These are phyloP conservation scores for Dichetophora obliterata DNA, from an alignment of 2,888 invertebrate genomes.

Conservation along the genomic window DNA sequence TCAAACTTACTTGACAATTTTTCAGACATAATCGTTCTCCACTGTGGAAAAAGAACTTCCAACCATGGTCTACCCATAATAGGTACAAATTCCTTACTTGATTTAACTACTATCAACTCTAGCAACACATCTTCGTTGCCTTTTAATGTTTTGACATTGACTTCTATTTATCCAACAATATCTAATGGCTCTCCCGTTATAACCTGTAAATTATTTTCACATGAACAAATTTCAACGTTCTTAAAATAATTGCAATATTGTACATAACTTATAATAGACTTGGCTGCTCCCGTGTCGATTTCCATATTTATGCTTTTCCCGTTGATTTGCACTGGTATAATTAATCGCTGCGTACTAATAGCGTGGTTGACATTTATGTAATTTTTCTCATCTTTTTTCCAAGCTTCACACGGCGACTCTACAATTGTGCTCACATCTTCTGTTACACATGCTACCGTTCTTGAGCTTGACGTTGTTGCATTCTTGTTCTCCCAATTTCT, in stretches of 20 bases:
- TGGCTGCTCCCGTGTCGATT: neutral
- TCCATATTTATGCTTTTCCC: too few species aligned
- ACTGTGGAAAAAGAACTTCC: neutral
- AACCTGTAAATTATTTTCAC: too few species aligned
- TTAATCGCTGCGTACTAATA: neutral
- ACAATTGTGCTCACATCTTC: neutral
- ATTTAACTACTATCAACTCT: neutral
- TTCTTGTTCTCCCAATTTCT: neutral
- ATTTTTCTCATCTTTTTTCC: neutral
- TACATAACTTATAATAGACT: neutral
- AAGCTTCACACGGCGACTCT: neutral
- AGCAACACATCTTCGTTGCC: neutral
- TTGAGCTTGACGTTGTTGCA: neutral
- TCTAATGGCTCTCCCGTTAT: neutral
- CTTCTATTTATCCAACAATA: neutral
- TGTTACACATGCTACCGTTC: neutral
- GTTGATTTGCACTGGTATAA: too few species aligned
- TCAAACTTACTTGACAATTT: neutral
- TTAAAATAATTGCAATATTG: neutral
- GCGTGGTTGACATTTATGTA: neutral
- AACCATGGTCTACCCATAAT: conserved; percentile 11
- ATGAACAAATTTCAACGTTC: neutral
- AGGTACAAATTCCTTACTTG: neutral
- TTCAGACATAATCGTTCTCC: neutral
- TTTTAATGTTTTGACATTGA: neutral